Conservation (phyloP, 2,113 vertebrate genomes). For the Nycticryphes semicollaris region DNA sequence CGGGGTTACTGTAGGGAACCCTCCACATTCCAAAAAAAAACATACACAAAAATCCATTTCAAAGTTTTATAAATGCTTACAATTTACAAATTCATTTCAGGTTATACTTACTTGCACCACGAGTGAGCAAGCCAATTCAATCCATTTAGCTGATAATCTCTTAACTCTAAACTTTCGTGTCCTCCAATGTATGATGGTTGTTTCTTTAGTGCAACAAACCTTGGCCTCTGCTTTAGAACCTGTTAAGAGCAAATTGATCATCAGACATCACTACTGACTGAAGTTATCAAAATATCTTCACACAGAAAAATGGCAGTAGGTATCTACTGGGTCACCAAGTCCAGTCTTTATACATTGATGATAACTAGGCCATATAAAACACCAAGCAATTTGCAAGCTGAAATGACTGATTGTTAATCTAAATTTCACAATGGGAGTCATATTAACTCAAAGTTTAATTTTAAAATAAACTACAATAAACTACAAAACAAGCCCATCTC, state of each 20-base stretch:
- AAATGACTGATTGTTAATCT: background rate
- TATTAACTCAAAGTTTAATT: background rate
- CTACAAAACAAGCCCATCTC: background rate
- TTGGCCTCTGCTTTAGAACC: constrained; percentile 94
- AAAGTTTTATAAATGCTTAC: background rate
- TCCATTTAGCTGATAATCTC: constrained; percentile 96
- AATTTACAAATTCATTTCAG: background rate
- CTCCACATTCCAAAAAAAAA: background rate
- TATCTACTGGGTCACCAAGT: background rate
- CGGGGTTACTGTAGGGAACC: background rate
- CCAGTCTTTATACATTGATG: background rate
- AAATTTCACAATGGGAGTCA: background rate
- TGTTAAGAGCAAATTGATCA: constrained; percentile 48
- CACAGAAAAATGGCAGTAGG: background rate
- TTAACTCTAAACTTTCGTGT: constrained; percentile 87
- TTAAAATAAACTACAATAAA: background rate
- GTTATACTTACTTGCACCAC: constrained; percentile 94
- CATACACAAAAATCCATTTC: background rate
- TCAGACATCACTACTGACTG: background rate
- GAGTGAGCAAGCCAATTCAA: constrained; percentile 99
- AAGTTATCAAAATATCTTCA: background rate
- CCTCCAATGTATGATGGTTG: constrained; percentile 91
- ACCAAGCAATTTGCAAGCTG: background rate
- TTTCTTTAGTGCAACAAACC: constrained; percentile 94
- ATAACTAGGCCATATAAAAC: background rate